Evolutionary conservation across 1,140 invertebrate species (phyloP).

Genomic region (Pseudomyrmex concolor): DNA sequence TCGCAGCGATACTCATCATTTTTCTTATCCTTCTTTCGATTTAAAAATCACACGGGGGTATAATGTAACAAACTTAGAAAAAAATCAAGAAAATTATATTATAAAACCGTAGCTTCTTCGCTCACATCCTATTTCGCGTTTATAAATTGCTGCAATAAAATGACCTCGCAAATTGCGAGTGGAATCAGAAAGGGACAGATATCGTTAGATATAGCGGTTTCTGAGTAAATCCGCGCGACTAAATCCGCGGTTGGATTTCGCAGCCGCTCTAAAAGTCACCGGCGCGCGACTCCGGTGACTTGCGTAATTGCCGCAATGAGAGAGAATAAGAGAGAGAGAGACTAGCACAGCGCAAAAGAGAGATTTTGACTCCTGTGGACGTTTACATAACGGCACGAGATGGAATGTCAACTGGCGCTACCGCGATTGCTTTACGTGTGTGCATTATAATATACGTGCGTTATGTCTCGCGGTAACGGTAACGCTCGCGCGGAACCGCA

Average conservation of each 20-base stretch:
- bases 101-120: too few species aligned
- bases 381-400: constrained; percentile 69
- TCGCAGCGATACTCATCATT: neutral
- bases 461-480: constrained; percentile 50
- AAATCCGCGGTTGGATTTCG: constrained; percentile 24
- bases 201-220: neutral
- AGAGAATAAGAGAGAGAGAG: neutral
- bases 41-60: too few species aligned
- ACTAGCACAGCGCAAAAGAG: constrained; percentile 44
- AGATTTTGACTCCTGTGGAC: constrained; percentile 57
- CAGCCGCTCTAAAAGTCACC: constrained; percentile 45
- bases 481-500: constrained; percentile 27
- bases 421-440: constrained; percentile 16
- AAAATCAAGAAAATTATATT: too few species aligned
- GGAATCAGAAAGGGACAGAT: constrained; percentile 6
- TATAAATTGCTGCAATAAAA: neutral
- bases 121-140: neutral
- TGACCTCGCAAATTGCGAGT: neutral
- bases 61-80: too few species aligned
- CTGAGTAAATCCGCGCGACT: constrained; percentile 6
- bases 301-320: constrained; percentile 21
- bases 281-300: constrained; percentile 33
- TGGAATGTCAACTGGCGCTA: constrained; percentile 57
- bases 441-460: neutral
- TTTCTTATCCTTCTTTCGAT: too few species aligned